These are phyloP conservation scores for Aelia acuminata DNA, from an alignment of 2,888 invertebrate genomes.

Conservation along the genomic window DNA sequence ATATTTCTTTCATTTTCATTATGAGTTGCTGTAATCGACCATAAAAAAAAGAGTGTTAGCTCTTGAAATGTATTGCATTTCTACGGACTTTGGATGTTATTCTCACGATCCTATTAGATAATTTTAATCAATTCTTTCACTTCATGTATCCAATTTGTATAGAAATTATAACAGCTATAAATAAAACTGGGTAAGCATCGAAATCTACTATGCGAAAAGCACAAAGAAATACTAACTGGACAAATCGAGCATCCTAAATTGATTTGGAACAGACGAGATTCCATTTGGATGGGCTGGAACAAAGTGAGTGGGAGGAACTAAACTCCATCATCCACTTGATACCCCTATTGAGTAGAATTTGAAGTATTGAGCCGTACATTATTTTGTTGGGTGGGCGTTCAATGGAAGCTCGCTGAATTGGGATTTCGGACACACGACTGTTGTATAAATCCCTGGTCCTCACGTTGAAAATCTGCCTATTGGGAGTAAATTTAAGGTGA, in stretches of 20 bases:
- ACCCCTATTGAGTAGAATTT: neutral
- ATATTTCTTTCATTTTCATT: too few species aligned
- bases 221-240: neutral
- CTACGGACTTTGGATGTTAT: too few species aligned
- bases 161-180: too few species aligned
- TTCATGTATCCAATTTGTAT: too few species aligned
- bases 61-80: too few species aligned
- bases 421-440: neutral
- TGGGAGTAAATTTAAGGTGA: neutral
- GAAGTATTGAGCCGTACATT: neutral
- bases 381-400: neutral
- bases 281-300: neutral
- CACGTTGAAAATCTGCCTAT: neutral
- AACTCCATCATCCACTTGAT: neutral
- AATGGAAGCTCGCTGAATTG: neutral
- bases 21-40: too few species aligned
- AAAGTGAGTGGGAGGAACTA: neutral
- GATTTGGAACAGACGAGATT: neutral
- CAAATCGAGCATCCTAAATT: neutral
- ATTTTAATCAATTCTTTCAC: too few species aligned
- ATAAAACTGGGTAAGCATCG: too few species aligned
- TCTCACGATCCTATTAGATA: too few species aligned
- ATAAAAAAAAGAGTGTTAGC: too few species aligned
- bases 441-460: neutral
- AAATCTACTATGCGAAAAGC: too few species aligned